Conservation (phyloP, 2,113 vertebrate species). For the Empidonax traillii region DNA sequence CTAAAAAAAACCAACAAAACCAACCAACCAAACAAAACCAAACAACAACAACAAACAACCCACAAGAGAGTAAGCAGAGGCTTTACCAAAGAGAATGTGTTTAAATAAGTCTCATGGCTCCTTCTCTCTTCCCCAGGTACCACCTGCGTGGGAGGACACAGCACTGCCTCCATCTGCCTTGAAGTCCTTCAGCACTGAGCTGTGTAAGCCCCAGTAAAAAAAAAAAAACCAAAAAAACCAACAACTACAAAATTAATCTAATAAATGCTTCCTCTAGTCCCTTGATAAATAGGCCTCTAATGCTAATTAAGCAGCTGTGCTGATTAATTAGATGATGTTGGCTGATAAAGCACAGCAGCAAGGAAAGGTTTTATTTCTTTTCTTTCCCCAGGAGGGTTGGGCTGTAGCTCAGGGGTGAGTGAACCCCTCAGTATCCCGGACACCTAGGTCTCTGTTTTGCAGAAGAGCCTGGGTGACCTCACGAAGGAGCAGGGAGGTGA, state of each 20-base stretch:
- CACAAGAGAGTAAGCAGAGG: neutral
- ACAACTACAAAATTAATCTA: neutral
- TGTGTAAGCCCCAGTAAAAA: neutral
- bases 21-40: neutral
- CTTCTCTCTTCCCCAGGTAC: neutral
- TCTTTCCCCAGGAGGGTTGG: accelerated
- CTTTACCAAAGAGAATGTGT: neutral
- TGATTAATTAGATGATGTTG: neutral
- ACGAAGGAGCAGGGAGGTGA: accelerated
- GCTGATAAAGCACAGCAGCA: neutral
- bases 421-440: accelerated
- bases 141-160: neutral
- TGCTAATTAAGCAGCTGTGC: neutral
- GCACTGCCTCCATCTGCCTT: neutral
- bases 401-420: accelerated
- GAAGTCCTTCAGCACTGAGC: neutral
- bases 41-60: neutral
- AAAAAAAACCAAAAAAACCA: neutral
- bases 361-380: neutral
- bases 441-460: neutral
- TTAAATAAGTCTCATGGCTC: neutral
- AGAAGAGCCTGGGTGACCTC: neutral
- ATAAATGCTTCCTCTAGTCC: neutral
- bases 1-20: neutral
- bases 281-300: neutral